phyloP scores from a whole-genome alignment of 2,888 invertebrate species.

The Ischnus inquisitorius region DNA sequence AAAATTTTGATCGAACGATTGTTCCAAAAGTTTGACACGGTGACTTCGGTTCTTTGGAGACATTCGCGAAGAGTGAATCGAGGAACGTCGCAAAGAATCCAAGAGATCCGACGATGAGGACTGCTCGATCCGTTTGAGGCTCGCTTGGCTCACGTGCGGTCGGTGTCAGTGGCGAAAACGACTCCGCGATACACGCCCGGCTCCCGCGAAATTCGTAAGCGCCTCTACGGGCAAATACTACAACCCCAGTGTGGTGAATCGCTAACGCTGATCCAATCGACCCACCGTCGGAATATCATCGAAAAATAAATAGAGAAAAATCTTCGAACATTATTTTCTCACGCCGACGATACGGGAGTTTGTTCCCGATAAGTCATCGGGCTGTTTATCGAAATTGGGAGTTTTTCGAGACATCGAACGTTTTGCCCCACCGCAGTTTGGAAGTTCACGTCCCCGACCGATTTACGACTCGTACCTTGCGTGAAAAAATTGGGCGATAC shows the following conservation, averaged over 20 bases:
- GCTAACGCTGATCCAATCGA: constrained; percentile 27
- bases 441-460: not conserved
- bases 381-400: too few relatives aligned
- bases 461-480: not conserved
- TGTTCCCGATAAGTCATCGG: too few relatives aligned
- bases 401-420: not conserved
- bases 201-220: constrained; percentile 4
- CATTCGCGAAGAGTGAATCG: constrained; percentile 1
- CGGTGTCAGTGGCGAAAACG: constrained; percentile 27
- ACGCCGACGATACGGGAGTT: not conserved
- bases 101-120: constrained; percentile 26
- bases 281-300: not conserved
- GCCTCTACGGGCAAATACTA: not conserved
- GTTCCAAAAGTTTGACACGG: too few relatives aligned
- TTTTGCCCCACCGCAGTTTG: not conserved
- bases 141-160: constrained; percentile 1
- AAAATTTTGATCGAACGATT: too few relatives aligned
- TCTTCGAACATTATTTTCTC: not conserved
- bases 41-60: too few relatives aligned
- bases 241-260: constrained; percentile 28
- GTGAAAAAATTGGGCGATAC: not conserved
- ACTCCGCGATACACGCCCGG: not conserved
- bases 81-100: constrained; percentile 27
- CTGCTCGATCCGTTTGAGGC: constrained; percentile 1
- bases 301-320: not conserved